Evolutionary conservation across 2,888 invertebrate genomes (phyloP), one percentile per base, ranked within the genome.

Genomic region (Dynastes hyllus): DNA sequence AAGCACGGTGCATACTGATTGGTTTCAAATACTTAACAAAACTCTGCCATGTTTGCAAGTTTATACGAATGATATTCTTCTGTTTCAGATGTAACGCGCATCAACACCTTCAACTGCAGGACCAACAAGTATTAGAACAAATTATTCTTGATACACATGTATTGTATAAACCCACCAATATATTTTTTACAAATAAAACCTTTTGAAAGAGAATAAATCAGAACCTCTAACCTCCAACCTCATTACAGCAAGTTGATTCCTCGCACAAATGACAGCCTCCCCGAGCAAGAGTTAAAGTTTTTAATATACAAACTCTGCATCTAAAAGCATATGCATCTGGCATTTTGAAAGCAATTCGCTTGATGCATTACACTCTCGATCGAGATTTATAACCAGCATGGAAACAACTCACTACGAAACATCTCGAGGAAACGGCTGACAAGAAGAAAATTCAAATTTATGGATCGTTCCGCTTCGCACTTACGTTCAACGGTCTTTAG

Each of bases 391-490:
- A 58, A 22, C 53, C 53, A n/a, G 11, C 32, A 37, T 37, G 32
- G 32, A 37, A 37, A 37, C 45, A 8, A 45, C 8, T 45, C 45
- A 11, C 45, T 8, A 45, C 45, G 45, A 45, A 45, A 45, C 11
- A 45, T 45, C 45, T 27, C 55, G 22, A n/a, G 37, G 37, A 71
- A 37, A 71, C 37, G n/a, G 37, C 55, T 9, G 53, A 55, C 16
- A 58, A 55, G 22, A 71, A 58, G 55, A 55, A 58, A 58, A 55
- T 71, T 58, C 55, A 37, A 53, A 71, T 71, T 55, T 71, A 71
- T 71, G 37, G n/a, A 13, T n/a, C 37, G 22, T 55, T 58, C 37
- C 37, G 29, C 71, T 71, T 71, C 55, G 55, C 55, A 58, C 58
- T 58, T 40, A 71, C 55, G 22, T 27, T 16, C 55, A 58, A 8